These are phyloP conservation scores for Cotesia typhae DNA, from an alignment of 1,140 invertebrate genomes.

Conservation along the genomic window DNA sequence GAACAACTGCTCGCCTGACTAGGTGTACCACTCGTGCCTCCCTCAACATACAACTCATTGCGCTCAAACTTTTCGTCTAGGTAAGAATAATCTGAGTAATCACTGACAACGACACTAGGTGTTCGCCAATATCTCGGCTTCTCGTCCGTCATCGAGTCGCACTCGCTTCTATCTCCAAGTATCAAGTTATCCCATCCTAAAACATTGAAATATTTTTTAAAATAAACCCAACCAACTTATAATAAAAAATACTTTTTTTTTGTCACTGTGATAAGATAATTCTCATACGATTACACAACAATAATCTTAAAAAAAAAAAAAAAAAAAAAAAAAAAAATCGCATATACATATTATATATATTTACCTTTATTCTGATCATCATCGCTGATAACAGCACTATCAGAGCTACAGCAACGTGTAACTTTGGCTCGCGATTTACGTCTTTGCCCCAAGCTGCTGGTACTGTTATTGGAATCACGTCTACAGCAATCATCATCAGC, in stretches of 20 bases:
- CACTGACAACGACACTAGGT: constrained; percentile 84
- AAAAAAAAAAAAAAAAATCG: constrained; percentile 10
- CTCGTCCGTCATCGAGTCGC: constrained; percentile 62
- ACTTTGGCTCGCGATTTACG: constrained; percentile 50
- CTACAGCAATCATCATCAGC: constrained; percentile 51
- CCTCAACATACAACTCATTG: constrained; percentile 55
- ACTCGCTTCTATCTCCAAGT: constrained; percentile 58
- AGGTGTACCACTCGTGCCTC: constrained; percentile 48
- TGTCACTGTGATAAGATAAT: neutral
- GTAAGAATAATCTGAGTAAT: constrained; percentile 78
- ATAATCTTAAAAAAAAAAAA: neutral
- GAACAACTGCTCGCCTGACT: constrained; percentile 60
- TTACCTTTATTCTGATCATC: constrained; percentile 63
- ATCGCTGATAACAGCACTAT: constrained; percentile 68
- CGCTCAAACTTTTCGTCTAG: constrained; percentile 57
- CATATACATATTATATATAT: constrained; percentile 28
- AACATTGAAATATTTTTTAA: constrained; percentile 4
- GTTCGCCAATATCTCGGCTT: constrained; percentile 73
- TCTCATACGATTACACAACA: no score
- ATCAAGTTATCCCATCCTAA: constrained; percentile 53
- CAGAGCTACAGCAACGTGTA: constrained; percentile 65
- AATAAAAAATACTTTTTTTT: constrained; percentile 10
- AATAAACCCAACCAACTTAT: constrained; percentile 9
- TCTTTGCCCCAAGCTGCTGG: constrained; percentile 30
- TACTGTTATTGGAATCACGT: neutral